phyloP scores from a whole-genome alignment of 1,140 invertebrate species.

The Pemphigus obesinymphae region DNA sequence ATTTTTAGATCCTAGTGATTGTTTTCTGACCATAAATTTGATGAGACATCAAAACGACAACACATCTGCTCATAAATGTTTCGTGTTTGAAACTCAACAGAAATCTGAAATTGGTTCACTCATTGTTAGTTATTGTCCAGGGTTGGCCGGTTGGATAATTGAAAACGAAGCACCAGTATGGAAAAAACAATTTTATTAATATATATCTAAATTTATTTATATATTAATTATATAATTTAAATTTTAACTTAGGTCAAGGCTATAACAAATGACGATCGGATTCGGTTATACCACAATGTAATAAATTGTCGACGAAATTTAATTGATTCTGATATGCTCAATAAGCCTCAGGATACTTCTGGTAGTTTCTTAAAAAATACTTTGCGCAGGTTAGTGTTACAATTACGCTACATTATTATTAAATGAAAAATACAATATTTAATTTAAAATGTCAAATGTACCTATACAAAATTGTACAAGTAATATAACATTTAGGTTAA shows the following conservation, averaged over 20 bases:
- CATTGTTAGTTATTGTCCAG: constrained; percentile 85
- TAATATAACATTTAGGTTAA: constrained; percentile 61
- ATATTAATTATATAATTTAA: no score
- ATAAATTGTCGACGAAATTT: constrained; percentile 71
- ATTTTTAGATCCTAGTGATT: constrained; percentile 83
- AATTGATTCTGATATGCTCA: constrained; percentile 75
- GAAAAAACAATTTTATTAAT: neutral
- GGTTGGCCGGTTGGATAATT: constrained; percentile 77
- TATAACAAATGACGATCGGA: constrained; percentile 76
- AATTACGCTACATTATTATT: neutral
- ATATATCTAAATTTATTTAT: no score
- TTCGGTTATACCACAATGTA: constrained; percentile 75
- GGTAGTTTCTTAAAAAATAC: constrained; percentile 83
- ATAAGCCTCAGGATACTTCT: constrained; percentile 72
- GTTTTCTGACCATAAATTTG: constrained; percentile 78
- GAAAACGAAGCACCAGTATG: constrained; percentile 69
- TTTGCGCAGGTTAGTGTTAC: constrained; percentile 59
- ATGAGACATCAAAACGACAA: constrained; percentile 55
- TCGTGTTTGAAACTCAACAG: constrained; percentile 85
- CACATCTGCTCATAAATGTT: constrained; percentile 63
- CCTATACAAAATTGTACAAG: no score
- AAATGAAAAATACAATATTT: no score
- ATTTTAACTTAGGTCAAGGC: constrained; percentile 54
- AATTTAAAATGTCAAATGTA: no score
- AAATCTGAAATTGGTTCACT: constrained; percentile 88